phyloP scores from a whole-genome alignment of 2,113 vertebrate species.

The Petrocephalus zakoni region DNA sequence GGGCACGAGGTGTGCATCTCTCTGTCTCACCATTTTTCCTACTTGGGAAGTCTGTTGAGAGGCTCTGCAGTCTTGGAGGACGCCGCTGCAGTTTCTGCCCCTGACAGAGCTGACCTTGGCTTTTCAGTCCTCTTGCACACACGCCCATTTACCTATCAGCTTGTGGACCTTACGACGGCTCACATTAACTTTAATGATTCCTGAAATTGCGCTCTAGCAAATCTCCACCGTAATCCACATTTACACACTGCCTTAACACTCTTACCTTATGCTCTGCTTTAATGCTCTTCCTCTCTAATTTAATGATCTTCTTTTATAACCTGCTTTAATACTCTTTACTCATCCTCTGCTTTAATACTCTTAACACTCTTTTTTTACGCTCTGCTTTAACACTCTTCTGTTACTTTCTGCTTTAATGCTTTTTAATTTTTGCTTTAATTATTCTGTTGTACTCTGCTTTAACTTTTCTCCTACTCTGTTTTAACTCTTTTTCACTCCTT shows the following conservation, averaged over 20 bases:
- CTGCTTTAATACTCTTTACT: not conserved
- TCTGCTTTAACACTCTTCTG: not conserved
- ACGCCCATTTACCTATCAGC: not conserved
- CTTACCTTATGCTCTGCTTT: not conserved
- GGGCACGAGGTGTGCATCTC: not conserved
- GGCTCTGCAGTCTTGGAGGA: not conserved
- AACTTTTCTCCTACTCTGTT: no score
- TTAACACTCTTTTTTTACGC: not conserved
- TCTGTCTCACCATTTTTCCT: not conserved
- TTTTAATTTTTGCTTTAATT: not conserved
- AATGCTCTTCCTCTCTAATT: not conserved
- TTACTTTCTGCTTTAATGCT: not conserved
- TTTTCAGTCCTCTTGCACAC: not conserved
- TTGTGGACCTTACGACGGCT: not conserved
- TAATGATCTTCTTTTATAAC: not conserved
- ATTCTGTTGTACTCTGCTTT: no score
- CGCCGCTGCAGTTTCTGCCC: not conserved
- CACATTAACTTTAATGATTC: constrained; percentile 7
- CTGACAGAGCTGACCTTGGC: not conserved
- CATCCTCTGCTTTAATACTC: not conserved
- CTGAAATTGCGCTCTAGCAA: not conserved
- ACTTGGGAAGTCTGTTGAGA: not conserved
- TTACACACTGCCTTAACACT: not conserved
- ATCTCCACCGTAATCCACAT: not conserved
- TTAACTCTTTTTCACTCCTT: no score